These are phyloP conservation scores for Anaspis maculata DNA, from an alignment of 2,888 invertebrate species.

Conservation along the genomic window DNA sequence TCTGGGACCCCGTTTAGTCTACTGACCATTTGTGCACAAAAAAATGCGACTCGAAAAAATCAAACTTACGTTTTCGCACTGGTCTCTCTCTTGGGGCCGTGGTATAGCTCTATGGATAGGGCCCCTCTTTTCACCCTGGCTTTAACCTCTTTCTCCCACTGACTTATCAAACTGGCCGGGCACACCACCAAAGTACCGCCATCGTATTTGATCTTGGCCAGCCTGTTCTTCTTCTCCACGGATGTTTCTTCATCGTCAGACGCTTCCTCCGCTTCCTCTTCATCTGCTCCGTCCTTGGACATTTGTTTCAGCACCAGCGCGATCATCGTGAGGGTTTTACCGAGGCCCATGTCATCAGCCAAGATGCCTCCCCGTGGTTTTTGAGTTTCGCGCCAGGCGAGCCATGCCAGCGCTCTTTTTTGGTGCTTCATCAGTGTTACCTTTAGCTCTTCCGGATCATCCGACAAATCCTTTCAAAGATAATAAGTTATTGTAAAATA, in stretches of 20 bases:
- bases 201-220: conserved; percentile 16
- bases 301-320: conserved; percentile 56
- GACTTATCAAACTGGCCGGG: conserved; percentile 82
- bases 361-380: conserved; percentile 80
- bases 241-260: conserved; percentile 10
- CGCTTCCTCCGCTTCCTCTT: conserved; percentile 19
- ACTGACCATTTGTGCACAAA: too few relatives aligned
- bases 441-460: conserved; percentile 55
- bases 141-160: conserved; percentile 79
- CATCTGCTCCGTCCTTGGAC: conserved; percentile 34
- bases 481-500: too few relatives aligned
- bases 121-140: conserved; percentile 53
- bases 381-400: conserved; percentile 83
- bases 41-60: too few relatives aligned
- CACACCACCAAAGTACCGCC: conserved; percentile 85
- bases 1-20: too few relatives aligned
- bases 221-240: conserved; percentile 8
- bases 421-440: conserved; percentile 76
- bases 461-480: conserved; percentile 47
- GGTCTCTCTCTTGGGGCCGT: conserved; percentile 68
- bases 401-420: conserved; percentile 77
- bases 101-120: conserved; percentile 63
- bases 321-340: conserved; percentile 80
- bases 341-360: conserved; percentile 77
- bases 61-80: conserved; percentile 43